Conservation (phyloP, 2,888 invertebrate species). For the Monochamus alternatus region DNA sequence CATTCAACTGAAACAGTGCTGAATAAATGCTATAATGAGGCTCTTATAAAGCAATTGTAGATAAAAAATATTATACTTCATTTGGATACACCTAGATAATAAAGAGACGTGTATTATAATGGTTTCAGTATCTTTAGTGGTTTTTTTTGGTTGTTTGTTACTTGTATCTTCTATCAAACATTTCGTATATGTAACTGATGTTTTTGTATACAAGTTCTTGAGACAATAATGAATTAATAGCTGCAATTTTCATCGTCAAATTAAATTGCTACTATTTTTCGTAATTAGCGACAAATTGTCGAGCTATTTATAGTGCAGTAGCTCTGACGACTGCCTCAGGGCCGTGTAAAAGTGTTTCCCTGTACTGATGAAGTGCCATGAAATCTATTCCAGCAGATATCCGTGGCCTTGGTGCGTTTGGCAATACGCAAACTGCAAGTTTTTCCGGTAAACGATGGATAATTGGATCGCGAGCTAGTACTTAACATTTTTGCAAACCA, state of each 20-base stretch:
- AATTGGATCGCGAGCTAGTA: background rate
- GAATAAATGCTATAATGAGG: no score
- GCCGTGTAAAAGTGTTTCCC: conserved; percentile 16
- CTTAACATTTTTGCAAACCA: background rate
- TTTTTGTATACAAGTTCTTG: background rate
- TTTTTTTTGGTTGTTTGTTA: no score
- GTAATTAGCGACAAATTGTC: background rate
- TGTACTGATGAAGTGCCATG: conserved; percentile 14
- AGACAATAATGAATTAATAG: background rate
- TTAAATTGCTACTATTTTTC: background rate
- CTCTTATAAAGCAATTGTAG: no score
- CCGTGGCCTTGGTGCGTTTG: background rate
- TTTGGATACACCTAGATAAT: no score
- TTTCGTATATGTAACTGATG: no score
- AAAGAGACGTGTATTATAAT: no score
- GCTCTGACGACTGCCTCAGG: background rate
- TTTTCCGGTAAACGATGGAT: background rate
- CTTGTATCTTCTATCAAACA: no score
- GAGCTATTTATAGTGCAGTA: background rate
- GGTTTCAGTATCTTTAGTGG: no score
- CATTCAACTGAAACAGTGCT: no score
- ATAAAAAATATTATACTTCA: no score
- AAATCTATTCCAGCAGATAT: background rate
- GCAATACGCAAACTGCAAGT: background rate
- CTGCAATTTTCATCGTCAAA: background rate